Base-by-base conservation (phyloP, 2,888 invertebrate species). In the Catocala sponsa region DNA sequence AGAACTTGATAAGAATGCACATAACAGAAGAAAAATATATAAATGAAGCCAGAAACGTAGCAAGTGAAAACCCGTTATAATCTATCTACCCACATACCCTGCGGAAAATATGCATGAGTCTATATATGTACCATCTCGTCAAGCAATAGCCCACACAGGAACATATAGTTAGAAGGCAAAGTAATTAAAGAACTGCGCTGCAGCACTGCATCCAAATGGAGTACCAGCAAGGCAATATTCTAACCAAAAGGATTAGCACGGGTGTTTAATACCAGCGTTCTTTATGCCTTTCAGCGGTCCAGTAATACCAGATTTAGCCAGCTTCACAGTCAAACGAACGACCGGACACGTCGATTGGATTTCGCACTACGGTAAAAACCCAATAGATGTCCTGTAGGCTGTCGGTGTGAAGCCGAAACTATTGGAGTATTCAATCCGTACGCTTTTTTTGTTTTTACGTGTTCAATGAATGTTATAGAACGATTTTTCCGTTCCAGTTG, bases 301-400 rank as follows among this genome's bases (percentile, higher is more conserved):
- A 59, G 56, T 64, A 56, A 56, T 64, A 54, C 60, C 49, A 58
- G 67, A 69, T 72, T 73, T 66, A 70, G 1, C 7, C 6, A 44
- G 13, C n/a, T 33, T 6, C 33, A 12, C 13, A 15, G 42, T 49
- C 56, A 66, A 48, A 57, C 54, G 62, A 48, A 60, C 50, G 47
- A 13, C 44, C 50, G 49, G 49, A 65, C 62, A 55, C 54, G 56
- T 62, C 52, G 67, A 74, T 77, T 77, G 76, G 64, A 74, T 73
- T 66, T 61, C 57, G 25, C 59, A 48, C 5, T 33, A 63, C 50
- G 47, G 11, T 6, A 44, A 53, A 52, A 53, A n/a, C 42, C 33
- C 56, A 58, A 58, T 58, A 52, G 46, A 46, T 52, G 58, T 58
- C 57, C 38, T 43, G 9, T 5, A 44, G 11, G 47, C 25, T 42